Percentiles rank a stretch among this genome's conserved stretches.
These are phyloP conservation scores for Leptopterna dolabrata DNA, from an alignment of 2,888 invertebrate species.

Conservation along the genomic window DNA sequence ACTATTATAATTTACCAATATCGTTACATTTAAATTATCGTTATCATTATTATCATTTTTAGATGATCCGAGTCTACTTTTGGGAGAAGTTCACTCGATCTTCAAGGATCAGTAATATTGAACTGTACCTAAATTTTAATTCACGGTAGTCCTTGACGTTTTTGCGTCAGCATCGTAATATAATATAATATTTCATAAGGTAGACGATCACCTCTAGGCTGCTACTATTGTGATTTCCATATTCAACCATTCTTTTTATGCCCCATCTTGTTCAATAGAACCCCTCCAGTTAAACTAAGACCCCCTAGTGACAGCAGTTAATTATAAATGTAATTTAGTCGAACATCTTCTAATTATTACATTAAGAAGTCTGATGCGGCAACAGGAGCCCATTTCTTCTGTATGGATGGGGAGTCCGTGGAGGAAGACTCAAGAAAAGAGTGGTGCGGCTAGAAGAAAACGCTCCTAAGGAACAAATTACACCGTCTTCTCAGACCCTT, in stretches of 20 bases:
- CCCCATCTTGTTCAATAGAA: neutral
- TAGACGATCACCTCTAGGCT: too few relatives aligned
- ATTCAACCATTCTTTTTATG: neutral
- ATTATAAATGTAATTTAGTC: neutral
- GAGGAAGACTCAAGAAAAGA: neutral
- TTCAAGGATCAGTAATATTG: too few relatives aligned
- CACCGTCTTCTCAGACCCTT: neutral
- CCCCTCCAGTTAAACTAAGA: neutral
- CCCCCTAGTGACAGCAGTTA: neutral
- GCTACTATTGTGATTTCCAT: neutral
- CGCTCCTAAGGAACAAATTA: neutral
- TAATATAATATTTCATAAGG: too few relatives aligned
- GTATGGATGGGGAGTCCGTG: neutral
- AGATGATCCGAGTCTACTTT: too few relatives aligned
- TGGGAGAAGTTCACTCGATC: too few relatives aligned
- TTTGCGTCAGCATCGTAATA: too few relatives aligned
- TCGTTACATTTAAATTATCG: too few relatives aligned
- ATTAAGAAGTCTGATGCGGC: neutral
- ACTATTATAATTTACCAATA: too few relatives aligned
- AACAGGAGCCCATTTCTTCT: neutral
- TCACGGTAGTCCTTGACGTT: too few relatives aligned
- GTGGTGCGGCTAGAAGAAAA: neutral
- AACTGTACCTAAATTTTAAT: too few relatives aligned
- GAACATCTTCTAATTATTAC: neutral
- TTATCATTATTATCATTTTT: too few relatives aligned